Evolutionary conservation across 2,113 vertebrate genomes (phyloP).

Genomic region (Apus apus): DNA sequence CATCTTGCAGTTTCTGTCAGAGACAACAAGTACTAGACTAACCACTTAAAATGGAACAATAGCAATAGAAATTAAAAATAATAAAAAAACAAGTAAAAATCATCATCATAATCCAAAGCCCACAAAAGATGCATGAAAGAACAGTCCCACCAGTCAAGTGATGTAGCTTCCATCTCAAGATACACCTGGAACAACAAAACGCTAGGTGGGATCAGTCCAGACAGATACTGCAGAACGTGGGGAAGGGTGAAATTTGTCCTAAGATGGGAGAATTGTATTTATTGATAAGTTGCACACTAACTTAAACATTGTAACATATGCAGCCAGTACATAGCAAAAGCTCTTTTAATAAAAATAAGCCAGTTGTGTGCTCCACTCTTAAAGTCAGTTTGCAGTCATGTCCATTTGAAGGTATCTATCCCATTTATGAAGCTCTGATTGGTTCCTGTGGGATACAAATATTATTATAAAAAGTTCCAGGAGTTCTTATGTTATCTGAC

Average conservation of each 20-base stretch:
- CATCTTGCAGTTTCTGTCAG: background rate
- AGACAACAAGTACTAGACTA: background rate
- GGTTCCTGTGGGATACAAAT: background rate
- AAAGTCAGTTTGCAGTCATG: background rate
- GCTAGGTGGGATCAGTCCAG: background rate
- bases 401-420: background rate
- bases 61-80: too few species aligned
- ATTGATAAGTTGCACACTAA: background rate
- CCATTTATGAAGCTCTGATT: background rate
- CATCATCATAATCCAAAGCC: rapidly evolving
- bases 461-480: background rate
- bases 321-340: background rate
- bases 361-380: background rate
- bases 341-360: background rate
- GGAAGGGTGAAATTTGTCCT: background rate
- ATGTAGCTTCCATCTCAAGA: background rate
- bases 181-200: background rate
- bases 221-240: background rate
- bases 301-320: background rate
- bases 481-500: background rate
- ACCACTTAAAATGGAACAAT: background rate
- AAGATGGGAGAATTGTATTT: background rate
- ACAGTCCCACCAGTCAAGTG: background rate
- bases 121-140: background rate
- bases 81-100: too few species aligned